Evolutionary conservation across 2,888 invertebrate species (phyloP).

Genomic region (Drosophila anomelani): DNA sequence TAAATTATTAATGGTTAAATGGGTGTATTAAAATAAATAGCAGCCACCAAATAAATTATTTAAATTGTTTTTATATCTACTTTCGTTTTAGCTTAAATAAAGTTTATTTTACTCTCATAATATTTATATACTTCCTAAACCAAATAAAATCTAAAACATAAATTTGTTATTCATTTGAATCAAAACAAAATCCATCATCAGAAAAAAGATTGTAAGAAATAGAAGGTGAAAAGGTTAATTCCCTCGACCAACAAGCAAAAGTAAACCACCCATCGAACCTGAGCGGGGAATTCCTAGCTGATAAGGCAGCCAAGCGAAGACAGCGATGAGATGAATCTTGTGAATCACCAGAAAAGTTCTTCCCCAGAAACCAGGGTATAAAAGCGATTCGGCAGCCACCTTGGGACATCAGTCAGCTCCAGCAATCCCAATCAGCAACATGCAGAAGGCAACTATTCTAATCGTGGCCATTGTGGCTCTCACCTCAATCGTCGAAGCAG

Average conservation of each 20-base stretch:
- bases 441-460: constrained; percentile 58
- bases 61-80: no score
- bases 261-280: constrained; percentile 34
- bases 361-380: constrained; percentile 50
- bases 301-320: constrained; percentile 35
- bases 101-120: no score
- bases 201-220: not conserved
- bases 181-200: not conserved
- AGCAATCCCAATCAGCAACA: constrained; percentile 29
- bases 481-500: constrained; percentile 55
- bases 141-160: not conserved
- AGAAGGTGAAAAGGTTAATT: constrained; percentile 21
- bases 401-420: constrained; percentile 49
- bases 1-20: no score
- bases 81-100: no score
- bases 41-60: no score
- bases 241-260: not conserved
- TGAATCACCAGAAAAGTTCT: constrained; percentile 28
- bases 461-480: constrained; percentile 59
- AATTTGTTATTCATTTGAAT: no score
- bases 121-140: no score
- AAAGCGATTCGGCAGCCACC: constrained; percentile 31
- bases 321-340: constrained; percentile 23
- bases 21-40: no score
- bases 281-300: constrained; percentile 35